Base-by-base conservation (phyloP, 2,113 vertebrate species). In the Hoplias malabaricus region DNA sequence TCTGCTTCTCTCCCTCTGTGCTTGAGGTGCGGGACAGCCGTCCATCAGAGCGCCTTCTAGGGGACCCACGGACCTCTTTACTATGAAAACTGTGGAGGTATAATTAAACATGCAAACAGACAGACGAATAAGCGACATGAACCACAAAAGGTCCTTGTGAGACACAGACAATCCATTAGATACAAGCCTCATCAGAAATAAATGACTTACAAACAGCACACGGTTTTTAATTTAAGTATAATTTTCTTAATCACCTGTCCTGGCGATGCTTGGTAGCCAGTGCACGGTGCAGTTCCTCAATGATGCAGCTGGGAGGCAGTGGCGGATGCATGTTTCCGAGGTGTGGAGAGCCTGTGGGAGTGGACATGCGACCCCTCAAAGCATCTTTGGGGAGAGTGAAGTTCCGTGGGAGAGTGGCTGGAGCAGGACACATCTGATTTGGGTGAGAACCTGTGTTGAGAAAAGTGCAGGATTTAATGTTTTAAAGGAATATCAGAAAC, bases 211-310 rank as follows among this genome's bases (percentile, higher is more conserved):
- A n/a, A n/a, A n/a, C n/a, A n/a, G n/a, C n/a, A n/a, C n/a, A n/a
- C n/a, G n/a, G n/a, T n/a, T n/a, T n/a, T n/a, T n/a, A n/a, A n/a
- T n/a, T n/a, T n/a, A n/a, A n/a, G n/a, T n/a, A n/a, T n/a, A n/a
- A n/a, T n/a, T n/a, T n/a, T n/a, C n/a, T n/a, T n/a, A n/a, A n/a
- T 83, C 84, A 96, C 96, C 97, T 98, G 90, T 98, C 96, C 91
- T 97, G 95, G n/a, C 95, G 93, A 62, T 99, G 96, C 86, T 98
- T 99, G 62, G 94, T 95, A 85, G 96, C 96, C 86, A 98, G 90
- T 0, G 97, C 95, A 4, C 96, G 90, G 88, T 99, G 96, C 73
- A 98, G 92, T 85, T 99, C 96, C 87, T 99, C 97, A 1, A 99
- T 98, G 89, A 99, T 96, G 74, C 96, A 95, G 91, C 95, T 99